phyloP scores from a whole-genome alignment of 1,140 invertebrate species.

The Oryctes rhinoceros region DNA sequence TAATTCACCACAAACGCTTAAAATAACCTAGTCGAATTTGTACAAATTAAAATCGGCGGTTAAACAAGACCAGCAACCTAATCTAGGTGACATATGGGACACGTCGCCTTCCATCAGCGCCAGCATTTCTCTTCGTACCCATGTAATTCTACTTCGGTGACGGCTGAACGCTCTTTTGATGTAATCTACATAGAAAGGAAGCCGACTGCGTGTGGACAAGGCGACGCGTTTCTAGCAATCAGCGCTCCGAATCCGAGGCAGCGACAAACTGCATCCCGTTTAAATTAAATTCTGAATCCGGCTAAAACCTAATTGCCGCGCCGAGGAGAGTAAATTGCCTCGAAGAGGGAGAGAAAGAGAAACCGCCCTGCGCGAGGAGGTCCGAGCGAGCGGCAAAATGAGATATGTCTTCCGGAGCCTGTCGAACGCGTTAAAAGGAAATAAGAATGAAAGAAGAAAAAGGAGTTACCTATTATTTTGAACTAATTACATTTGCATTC shows the following conservation, averaged over 20 bases:
- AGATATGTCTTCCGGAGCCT: background rate
- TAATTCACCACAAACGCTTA: too few species aligned
- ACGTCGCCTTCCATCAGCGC: background rate
- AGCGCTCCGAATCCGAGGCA: conserved; percentile 22
- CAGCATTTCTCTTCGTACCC: background rate
- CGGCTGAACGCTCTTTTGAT: background rate
- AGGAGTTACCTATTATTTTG: conserved; percentile 14
- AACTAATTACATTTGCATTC: conserved; percentile 27
- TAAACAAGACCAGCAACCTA: background rate
- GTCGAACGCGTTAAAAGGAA: background rate
- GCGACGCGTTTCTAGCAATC: background rate
- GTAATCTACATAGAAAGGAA: background rate
- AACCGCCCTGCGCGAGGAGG: background rate
- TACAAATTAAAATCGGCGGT: conserved; percentile 19
- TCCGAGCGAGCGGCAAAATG: background rate
- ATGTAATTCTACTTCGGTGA: background rate
- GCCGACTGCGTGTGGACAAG: conserved; percentile 2
- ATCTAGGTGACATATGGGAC: conserved; percentile 1
- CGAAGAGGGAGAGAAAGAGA: background rate
- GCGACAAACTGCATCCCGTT: conserved; percentile 35
- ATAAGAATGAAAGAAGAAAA: background rate
- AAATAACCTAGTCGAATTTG: background rate
- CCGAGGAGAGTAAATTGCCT: background rate
- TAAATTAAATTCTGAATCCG: conserved; percentile 34
- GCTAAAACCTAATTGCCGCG: conserved; percentile 17